Conservation (phyloP, 2,888 invertebrate species). For the Clunio marinus region DNA sequence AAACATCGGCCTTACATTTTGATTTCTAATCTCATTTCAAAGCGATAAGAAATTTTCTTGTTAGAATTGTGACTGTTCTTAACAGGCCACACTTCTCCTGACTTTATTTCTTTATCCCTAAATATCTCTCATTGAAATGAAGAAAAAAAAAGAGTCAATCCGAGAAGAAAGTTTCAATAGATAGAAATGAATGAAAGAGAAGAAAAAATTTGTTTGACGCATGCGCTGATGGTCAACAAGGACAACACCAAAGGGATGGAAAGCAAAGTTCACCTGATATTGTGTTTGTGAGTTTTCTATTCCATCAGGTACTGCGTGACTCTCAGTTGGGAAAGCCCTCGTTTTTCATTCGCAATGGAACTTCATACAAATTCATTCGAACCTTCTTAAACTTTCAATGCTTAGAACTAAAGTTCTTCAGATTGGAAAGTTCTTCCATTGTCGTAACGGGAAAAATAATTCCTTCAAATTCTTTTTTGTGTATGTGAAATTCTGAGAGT, state of each 20-base stretch:
- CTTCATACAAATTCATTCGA: neutral
- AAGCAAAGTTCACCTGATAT: neutral
- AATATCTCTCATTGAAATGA: too few species aligned
- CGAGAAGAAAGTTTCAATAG: neutral
- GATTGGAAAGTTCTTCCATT: slow-evolving; percentile 27
- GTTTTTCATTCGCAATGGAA: slow-evolving; percentile 11
- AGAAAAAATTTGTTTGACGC: neutral
- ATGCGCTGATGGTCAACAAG: slow-evolving; percentile 21
- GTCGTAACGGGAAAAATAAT: neutral
- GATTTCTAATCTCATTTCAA: too few species aligned
- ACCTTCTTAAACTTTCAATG: neutral
- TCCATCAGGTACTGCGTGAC: slow-evolving; percentile 83
- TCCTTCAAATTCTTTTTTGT: neutral
- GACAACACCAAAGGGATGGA: slow-evolving; percentile 23
- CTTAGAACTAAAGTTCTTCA: slow-evolving; percentile 6
- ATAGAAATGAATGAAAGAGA: too few species aligned
- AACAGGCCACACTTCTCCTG: too few species aligned
- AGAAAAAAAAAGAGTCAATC: too few species aligned
- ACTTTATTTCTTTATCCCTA: too few species aligned
- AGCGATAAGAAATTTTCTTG: too few species aligned
- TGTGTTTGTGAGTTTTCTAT: slow-evolving; percentile 41
- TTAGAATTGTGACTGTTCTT: too few species aligned
- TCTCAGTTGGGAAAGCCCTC: slow-evolving; percentile 59
- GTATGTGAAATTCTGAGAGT: slow-evolving; percentile 47
- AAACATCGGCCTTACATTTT: too few species aligned